Conservation (phyloP, 53 echinoderm and acorn worm species). For the Echinometra lucunter region DNA sequence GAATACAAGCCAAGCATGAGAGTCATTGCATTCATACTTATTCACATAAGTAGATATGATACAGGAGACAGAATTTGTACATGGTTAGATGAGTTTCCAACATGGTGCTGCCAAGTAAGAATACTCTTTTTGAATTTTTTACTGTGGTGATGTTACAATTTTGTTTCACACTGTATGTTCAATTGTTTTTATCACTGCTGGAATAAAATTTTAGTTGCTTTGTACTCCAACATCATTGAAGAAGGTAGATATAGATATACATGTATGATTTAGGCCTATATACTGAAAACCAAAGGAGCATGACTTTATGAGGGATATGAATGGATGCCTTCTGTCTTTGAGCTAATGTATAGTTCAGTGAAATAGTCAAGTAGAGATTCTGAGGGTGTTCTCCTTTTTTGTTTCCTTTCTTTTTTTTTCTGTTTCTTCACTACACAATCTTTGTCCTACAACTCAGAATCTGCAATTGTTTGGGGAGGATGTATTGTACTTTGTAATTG, state of each 20-base stretch:
- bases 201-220: background rate
- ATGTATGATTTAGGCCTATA: no score
- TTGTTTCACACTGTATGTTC: background rate
- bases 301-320: no score
- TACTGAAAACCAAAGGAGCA: background rate
- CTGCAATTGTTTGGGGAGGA: no score
- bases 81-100: background rate
- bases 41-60: background rate
- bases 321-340: no score
- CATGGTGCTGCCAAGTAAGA: constrained; percentile 31
- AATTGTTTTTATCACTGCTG: background rate
- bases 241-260: no score
- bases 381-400: no score
- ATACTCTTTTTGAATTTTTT: background rate
- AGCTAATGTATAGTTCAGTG: background rate
- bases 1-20: background rate
- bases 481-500: no score
- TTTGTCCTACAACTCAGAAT: no score
- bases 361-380: no score
- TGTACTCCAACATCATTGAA: no score
- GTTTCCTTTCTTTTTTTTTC: no score
- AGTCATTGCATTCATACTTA: background rate
- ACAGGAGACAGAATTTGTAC: background rate
- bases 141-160: background rate
- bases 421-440: no score